A percentile compares a stretch with the other conserved stretches of the same genome.
Conservation (phyloP, 2,113 vertebrate species). For the Oophaga pumilio region DNA sequence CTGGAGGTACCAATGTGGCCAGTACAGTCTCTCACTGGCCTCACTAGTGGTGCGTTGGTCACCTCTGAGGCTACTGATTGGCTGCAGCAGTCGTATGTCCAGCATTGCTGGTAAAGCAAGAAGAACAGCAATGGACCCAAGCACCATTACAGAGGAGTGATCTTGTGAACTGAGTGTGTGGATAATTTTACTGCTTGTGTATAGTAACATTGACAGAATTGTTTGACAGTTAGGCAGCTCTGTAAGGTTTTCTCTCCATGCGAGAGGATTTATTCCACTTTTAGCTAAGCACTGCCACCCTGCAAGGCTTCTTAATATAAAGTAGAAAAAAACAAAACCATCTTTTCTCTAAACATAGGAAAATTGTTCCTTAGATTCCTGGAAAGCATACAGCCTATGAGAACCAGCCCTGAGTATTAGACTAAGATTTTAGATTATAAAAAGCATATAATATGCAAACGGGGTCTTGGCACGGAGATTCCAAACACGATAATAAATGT, state of each 20-base stretch:
- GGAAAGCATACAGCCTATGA: background rate
- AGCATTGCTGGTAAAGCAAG: no score
- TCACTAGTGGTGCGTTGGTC: no score
- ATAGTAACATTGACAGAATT: background rate
- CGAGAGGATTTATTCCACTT: background rate
- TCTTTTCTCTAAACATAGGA: background rate
- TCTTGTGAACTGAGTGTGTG: no score
- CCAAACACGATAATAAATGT: background rate
- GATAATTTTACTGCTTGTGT: background rate
- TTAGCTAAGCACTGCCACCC: background rate
- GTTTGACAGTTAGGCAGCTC: background rate
- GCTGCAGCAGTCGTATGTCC: no score
- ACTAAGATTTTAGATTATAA: background rate
- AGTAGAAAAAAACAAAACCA: background rate
- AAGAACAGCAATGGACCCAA: no score
- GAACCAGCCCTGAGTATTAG: background rate
- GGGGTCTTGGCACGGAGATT: background rate
- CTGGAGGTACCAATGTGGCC: no score
- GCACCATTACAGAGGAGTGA: no score
- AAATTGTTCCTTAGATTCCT: background rate
- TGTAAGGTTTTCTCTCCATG: background rate
- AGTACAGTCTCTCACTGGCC: no score
- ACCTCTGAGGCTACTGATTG: no score
- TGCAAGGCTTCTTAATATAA: conserved; percentile 8
- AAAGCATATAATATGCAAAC: background rate